Base-by-base conservation (phyloP, 2,797 vertebrate species). In the Brachymystax lenok region DNA sequence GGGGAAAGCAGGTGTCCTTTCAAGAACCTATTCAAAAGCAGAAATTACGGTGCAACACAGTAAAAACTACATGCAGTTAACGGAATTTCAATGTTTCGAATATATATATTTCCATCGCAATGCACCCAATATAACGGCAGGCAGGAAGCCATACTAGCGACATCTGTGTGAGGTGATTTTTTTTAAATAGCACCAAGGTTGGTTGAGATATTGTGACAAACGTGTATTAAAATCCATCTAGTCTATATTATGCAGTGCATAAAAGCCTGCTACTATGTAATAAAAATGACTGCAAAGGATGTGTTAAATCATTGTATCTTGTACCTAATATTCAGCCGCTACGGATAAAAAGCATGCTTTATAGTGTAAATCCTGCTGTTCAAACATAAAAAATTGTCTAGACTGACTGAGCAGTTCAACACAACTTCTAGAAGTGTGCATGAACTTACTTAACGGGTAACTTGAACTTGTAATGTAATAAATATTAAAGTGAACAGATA, bases 1-100 rank as follows among this genome's bases (percentile, higher is more conserved):
- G 63, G 74, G 74, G 64, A 76, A 73, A 71, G 69, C 77, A 74
- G 80, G 56, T 74, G 81, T 79, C 76, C 73, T 72, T 75, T 79
- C 69, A 80, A 83, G 64, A 78, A 67, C 77, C 77, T 77, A 71
- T 73, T 76, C 77, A 77, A 74, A 78, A 51, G 76, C 77, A 80
- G 54, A 78, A 68, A 76, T 68, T 1, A 71, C 16, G 64, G 52
- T 21, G 51, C 71, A 81, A 74, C 46, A 77, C 21, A 78, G 27
- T 73, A 46, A 3, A 46, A 46, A 46, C 40, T 3, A 46, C 30
- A 71, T 74, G 64, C 71, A 84, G 74, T 76, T 77, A 56, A 70
- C 35, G 77, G 33, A 66, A 35, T 63, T 24, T 63, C 59, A 63
- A 63, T 12, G 21, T 27, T 12, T 21, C 4, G n/a, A 63, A 61